Evolutionary conservation across 2,797 vertebrate species (phyloP), one percentile per base, ranked within the genome.

Genomic region (Alcedo atthis): DNA sequence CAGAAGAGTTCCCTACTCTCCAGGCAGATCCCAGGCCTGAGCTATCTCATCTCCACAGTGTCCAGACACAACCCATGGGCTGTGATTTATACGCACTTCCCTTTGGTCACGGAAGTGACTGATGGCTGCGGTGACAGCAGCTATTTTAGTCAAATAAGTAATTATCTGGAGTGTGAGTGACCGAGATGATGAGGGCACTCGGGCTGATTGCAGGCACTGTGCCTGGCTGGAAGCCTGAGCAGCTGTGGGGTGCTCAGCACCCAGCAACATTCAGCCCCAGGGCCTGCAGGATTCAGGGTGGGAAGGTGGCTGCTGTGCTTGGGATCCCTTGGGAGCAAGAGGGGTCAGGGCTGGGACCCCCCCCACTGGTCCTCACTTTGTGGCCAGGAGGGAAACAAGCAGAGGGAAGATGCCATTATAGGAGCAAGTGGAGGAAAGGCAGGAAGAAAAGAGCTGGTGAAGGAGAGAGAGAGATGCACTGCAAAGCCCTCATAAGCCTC

Each of bases 111-210:
- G 9, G 28, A 67, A 90, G 62, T 62, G 37, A 43, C 25, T 17
- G 68, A 93, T 22, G 81, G 78, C 75, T 82, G 85, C 51, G 35
- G 57, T 55, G 82, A 73, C 81, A 86, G 91, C 77, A 86, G 81
- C 81, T 94, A 68, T 90, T 95, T 90, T 74, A 94, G 85, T 82
- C 85, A 84, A 79, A 74, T 77, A 63, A 91, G 61, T 82, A 87
- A 94, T 95, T 90, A 94, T 62, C 33, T 61, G 51, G 67, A 80
- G 81, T 71, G 86, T 43, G 75, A 88, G 74, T 67, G 81, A 80
- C 71, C 16, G 0, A 25, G 68, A 57, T 32, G 85, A 68, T 33
- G 68, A 76, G 78, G 83, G 32, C 84, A 80, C 86, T 81, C 57
- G 1, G 35, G 67, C 87, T 93, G 85, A 91, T 71, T 81, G 88